Percentiles rank a stretch among this genome's conserved stretches.
Conservation (phyloP, 2,888 invertebrate genomes). For the Mythimna impura region DNA sequence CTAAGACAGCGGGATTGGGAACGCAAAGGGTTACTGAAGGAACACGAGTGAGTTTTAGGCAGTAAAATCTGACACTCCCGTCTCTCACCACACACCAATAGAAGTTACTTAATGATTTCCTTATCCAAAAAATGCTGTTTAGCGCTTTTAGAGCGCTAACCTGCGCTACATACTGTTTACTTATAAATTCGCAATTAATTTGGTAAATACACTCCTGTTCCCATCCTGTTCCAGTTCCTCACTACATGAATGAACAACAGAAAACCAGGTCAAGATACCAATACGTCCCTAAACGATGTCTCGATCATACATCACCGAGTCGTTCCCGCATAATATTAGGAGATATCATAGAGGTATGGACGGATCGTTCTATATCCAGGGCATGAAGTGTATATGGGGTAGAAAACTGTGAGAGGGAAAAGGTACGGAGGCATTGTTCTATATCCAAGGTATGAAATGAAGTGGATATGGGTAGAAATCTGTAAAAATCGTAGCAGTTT, state of each 20-base stretch:
- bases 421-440: neutral
- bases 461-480: too few relatives aligned
- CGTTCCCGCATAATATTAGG: constrained; percentile 27
- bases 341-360: neutral
- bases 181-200: neutral
- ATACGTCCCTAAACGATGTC: constrained; percentile 32
- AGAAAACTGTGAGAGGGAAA: neutral
- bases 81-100: too few relatives aligned
- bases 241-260: constrained; percentile 20
- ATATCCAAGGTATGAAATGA: too few relatives aligned
- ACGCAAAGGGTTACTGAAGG: too few relatives aligned
- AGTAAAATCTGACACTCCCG: too few relatives aligned
- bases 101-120: too few relatives aligned
- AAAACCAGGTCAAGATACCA: constrained; percentile 28
- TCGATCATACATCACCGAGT: constrained; percentile 52
- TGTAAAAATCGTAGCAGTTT: neutral
- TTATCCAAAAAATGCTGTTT: too few relatives aligned
- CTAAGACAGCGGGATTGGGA: too few relatives aligned
- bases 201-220: constrained; percentile 16
- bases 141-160: too few relatives aligned
- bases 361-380: neutral
- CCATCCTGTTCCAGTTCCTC: neutral
- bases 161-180: too few relatives aligned
- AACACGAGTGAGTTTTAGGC: too few relatives aligned
- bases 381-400: neutral